Base-by-base conservation (phyloP, 2,888 invertebrate genomes). In the Bhutanitis thaidina region DNA sequence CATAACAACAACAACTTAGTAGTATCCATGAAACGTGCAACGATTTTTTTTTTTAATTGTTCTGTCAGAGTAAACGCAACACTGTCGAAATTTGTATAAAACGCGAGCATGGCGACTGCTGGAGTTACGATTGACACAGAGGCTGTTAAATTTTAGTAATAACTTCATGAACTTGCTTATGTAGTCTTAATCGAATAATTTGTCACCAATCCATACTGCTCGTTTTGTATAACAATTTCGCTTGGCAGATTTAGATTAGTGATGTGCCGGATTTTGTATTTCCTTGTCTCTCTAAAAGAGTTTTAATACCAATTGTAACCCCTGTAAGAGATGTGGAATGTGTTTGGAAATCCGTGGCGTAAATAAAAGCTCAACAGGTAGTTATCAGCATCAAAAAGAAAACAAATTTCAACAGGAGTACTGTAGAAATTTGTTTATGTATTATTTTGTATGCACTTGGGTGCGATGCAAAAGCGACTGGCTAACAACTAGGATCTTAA, bases 41-140 rank as follows among this genome's bases (percentile, higher is more conserved):
- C 14, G 35, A 14, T 15, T 35, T 4, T 3, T 44, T 16, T 35
- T 44, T 44, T 13, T 10, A 15, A n/a, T 32, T 32, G 12, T 5
- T 20, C 5, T 12, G 25, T 13, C 4, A 1, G 3, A 30, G 8
- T 7, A 16, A 35, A 43, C 3, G 7, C 16, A 41, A 34, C 30
- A 10, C 3, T 30, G 9, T 30, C n/a, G 30, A 9, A 10, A 10
- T 30, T n/a, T 20, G 44, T 49, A 38, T 50, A 53, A 49, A 50
- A 59, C 60, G 62, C 65, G 60, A 69, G 71, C 74, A 76, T 66
- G 66, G 75, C 80, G 76, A 79, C 75, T 76, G 70, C 46, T 55
- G 54, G 49, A 55, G 59, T 62, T 15, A 8, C 13, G 10, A 9
- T 14, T 15, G 55, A 30, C 62, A 59, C 57, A 61, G 34, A 62